Conservation (phyloP, 35 echinoderm and acorn worm species). For the Nesometra sesokonis region DNA sequence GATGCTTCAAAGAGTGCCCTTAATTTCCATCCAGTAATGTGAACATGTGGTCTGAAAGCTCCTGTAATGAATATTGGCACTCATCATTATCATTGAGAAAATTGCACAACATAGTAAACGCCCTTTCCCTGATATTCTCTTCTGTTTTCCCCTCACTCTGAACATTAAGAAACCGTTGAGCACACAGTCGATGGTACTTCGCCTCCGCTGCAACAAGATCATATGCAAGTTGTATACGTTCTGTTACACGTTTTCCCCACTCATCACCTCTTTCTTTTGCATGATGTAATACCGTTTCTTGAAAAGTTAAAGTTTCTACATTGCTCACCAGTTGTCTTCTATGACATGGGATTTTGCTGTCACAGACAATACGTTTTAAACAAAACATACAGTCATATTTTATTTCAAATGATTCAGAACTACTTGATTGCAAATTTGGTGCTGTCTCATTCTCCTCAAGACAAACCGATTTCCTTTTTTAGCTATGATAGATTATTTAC, state of each 20-base stretch:
- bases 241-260: conserved; percentile 4
- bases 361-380: neutral
- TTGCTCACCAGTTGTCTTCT: neutral
- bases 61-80: conserved; percentile 28
- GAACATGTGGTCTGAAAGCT: conserved; percentile 16
- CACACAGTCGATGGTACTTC: conserved; percentile 29
- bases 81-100: conserved; percentile 38
- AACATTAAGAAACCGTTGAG: neutral
- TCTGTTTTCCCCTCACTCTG: neutral
- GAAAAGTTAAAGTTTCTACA: neutral
- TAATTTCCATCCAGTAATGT: conserved; percentile 22
- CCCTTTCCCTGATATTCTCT: neutral
- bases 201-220: conserved; percentile 31
- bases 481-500: neutral
- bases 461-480: conserved; percentile 16
- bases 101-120: conserved; percentile 18
- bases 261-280: neutral
- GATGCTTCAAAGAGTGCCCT: conserved; percentile 26
- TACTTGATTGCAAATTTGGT: neutral
- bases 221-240: neutral
- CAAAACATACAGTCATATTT: conserved; percentile 11
- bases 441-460: conserved; percentile 4
- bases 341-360: neutral
- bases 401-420: conserved; percentile 7
- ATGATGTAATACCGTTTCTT: neutral